Evolutionary conservation across 2,797 vertebrate genomes (phyloP), one percentile per base, ranked within the genome.

Genomic region (Chlorospingus flavigularis): DNA sequence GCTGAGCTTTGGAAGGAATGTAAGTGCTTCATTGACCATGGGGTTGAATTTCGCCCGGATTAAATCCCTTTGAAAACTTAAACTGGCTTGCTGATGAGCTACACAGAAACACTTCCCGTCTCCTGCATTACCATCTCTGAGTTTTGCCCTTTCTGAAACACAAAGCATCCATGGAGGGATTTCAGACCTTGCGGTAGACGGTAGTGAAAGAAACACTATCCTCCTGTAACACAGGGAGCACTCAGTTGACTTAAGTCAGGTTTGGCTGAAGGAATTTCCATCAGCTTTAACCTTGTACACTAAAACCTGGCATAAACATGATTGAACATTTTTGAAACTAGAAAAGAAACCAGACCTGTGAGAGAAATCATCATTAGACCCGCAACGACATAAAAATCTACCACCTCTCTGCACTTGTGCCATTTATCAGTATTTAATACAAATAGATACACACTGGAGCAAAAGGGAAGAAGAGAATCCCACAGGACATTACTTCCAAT

Each of bases 401-500:
- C 51, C n/a, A 72, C 47, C 26, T 65, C 53, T 73, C 54, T 13
- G 4, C 48, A 28, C 73, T 88, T 89, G 25, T 37, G 60, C 19
- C 28, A 40, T 93, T 90, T 93, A 94, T 94, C 93, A 93, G 90
- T 96, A 91, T 93, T 96, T 97, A 95, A 96, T 88, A 93, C 88
- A 93, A 91, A 92, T 53, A 61, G n/a, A 90, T 75, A 90, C 78
- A 62, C 73, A 60, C 11, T 67, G 87, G 81, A 95, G 86, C 74
- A 88, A 92, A 86, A 84, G 91, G 48, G 48, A 94, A 84, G 83
- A 76, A 66, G 62, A 92, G 87, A 86, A 76, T 76, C 90, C 88
- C 87, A 91, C 54, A 91, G 95, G 95, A 94, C 88, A 26, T 73
- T 91, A 78, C 94, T 97, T 97, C 95, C 92, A 96, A 96, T 97